Percentiles rank a stretch among this genome's conserved stretches.
These are phyloP conservation scores for Bombus difficillimus DNA, from an alignment of 1,140 invertebrate species.

Conservation along the genomic window DNA sequence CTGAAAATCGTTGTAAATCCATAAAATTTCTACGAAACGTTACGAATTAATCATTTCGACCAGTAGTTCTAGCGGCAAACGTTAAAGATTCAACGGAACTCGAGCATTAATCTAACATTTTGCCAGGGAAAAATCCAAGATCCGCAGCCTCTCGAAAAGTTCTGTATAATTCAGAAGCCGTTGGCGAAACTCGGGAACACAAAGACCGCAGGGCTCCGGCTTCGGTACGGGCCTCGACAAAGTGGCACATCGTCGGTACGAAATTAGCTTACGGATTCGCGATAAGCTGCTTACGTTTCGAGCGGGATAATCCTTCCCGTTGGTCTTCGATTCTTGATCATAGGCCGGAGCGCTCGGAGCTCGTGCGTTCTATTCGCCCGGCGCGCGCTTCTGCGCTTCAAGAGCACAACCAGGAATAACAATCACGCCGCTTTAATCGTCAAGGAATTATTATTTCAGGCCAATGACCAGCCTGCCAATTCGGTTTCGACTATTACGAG, in stretches of 20 bases:
- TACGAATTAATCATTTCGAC: too few relatives aligned
- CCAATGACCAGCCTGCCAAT: constrained; percentile 43
- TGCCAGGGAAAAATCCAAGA: not conserved
- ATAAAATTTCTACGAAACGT: not conserved
- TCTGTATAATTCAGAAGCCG: constrained; percentile 33
- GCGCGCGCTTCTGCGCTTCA: constrained; percentile 2
- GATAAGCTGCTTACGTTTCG: constrained; percentile 72
- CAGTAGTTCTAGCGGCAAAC: too few relatives aligned
- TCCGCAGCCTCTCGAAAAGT: not conserved
- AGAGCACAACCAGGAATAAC: constrained; percentile 46
- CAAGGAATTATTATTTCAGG: constrained; percentile 72
- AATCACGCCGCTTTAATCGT: constrained; percentile 62
- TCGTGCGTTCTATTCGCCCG: not conserved
- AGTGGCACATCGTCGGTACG: constrained; percentile 60
- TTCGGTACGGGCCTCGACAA: constrained; percentile 51
- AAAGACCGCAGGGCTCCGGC: constrained; percentile 39
- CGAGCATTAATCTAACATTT: not conserved
- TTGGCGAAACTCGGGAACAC: constrained; percentile 37
- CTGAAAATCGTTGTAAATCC: not conserved
- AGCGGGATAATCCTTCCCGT: constrained; percentile 66
- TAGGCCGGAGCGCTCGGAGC: not conserved
- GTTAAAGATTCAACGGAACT: too few relatives aligned
- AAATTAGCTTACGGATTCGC: constrained; percentile 72
- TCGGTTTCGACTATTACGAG: constrained; percentile 47
- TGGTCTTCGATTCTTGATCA: constrained; percentile 64